A percentile compares a stretch with the other conserved stretches of the same genome.
Evolutionary conservation across 2,888 invertebrate species (phyloP).

Genomic region (Latheticus oryzae): DNA sequence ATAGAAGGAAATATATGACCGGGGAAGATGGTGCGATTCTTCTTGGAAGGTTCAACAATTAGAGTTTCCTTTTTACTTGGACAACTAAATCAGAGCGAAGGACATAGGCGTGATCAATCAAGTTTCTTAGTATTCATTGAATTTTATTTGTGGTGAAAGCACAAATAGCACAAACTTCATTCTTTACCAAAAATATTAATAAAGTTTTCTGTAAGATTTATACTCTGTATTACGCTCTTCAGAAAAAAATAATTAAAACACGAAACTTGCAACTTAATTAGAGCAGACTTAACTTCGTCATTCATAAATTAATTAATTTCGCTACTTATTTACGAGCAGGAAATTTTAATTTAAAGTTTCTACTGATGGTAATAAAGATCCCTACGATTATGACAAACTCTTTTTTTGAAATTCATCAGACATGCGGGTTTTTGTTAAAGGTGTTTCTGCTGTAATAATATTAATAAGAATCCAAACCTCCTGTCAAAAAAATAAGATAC

Average conservation of each 20-base stretch:
- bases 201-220: too few relatives aligned
- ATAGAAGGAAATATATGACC: constrained; percentile 23
- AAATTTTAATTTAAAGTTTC: constrained; percentile 37
- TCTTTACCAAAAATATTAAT: too few relatives aligned
- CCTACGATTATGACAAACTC: constrained; percentile 24
- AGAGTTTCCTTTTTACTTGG: constrained; percentile 7
- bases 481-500: constrained; percentile 21
- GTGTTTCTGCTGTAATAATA: constrained; percentile 17
- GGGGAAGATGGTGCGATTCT: constrained; percentile 11
- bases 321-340: constrained; percentile 42
- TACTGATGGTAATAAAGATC: constrained; percentile 20
- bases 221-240: too few relatives aligned
- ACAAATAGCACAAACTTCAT: too few relatives aligned
- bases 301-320: constrained; percentile 41
- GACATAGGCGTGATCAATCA: constrained; percentile 13
- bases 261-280: constrained; percentile 40
- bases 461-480: constrained; percentile 30
- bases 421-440: constrained; percentile 21
- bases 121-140: too few relatives aligned
- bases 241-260: constrained; percentile 31
- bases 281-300: constrained; percentile 19
- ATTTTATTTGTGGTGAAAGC: too few relatives aligned
- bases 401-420: constrained; percentile 13
- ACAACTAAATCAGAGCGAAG: constrained; percentile 27
- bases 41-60: constrained; percentile 26